These are phyloP conservation scores for Spodoptera picta DNA, from an alignment of 2,888 invertebrate species.

Conservation along the genomic window DNA sequence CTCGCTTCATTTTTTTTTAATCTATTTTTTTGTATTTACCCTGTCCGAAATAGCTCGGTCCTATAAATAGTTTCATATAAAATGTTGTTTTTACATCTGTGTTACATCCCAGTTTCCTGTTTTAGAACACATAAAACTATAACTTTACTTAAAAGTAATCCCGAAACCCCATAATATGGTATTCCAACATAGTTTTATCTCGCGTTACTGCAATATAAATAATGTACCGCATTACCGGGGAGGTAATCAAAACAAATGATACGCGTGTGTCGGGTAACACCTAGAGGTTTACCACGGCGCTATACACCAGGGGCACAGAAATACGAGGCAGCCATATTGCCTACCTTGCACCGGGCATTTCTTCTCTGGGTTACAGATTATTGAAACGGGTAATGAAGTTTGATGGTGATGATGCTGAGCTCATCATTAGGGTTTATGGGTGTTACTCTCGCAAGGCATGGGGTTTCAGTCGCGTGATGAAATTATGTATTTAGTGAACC, in stretches of 20 bases:
- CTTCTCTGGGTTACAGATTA: slow-evolving; percentile 44
- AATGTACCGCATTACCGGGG: slow-evolving; percentile 46
- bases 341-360: slow-evolving; percentile 33
- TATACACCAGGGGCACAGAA: slow-evolving; percentile 21
- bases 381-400: slow-evolving; percentile 32
- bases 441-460: no score
- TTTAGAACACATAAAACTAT: not conserved
- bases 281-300: slow-evolving; percentile 53
- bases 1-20: no score
- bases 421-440: slow-evolving; percentile 23
- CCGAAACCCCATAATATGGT: not conserved
- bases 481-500: no score
- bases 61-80: no score
- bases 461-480: no score
- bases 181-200: slow-evolving; percentile 32
- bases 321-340: slow-evolving; percentile 16
- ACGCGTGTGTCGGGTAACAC: slow-evolving; percentile 68
- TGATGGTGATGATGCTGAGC: slow-evolving; percentile 24
- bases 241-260: slow-evolving; percentile 80
- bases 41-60: no score
- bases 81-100: no score
- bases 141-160: slow-evolving; percentile 24
- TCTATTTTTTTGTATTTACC: no score
- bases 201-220: slow-evolving; percentile 32
- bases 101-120: no score